Percentiles rank a stretch among this genome's conserved stretches.
These are phyloP conservation scores for Thomomys bottae DNA, from an alignment of 2,113 vertebrate genomes.

Conservation along the genomic window DNA sequence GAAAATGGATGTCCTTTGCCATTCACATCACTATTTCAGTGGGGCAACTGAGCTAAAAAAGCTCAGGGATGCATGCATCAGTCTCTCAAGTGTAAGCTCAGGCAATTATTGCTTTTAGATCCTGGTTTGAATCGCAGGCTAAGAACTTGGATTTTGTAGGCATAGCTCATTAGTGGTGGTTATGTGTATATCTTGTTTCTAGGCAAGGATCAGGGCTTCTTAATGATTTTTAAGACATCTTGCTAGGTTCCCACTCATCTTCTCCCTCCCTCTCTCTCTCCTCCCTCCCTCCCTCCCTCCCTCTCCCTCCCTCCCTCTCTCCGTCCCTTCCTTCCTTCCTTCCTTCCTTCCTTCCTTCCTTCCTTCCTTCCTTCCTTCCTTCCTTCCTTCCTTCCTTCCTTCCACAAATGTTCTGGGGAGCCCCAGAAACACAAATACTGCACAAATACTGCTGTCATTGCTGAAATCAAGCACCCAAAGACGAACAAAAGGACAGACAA, in stretches of 20 bases:
- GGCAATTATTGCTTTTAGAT: neutral
- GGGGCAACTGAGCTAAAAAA: neutral
- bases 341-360: too few species aligned
- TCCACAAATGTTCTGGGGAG: neutral
- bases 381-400: neutral
- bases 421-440: accelerated
- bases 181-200: neutral
- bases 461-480: neutral
- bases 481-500: accelerated
- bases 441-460: neutral
- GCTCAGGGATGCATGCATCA: neutral
- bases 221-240: accelerated
- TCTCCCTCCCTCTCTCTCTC: too few species aligned
- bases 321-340: too few species aligned
- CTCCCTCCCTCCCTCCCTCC: too few species aligned
- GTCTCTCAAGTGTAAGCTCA: accelerated
- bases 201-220: accelerated
- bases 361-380: too few species aligned
- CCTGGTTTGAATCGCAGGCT: neutral
- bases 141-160: neutral
- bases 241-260: neutral
- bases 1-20: neutral
- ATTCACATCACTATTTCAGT: accelerated
- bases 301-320: too few species aligned
- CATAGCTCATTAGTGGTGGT: neutral